Base-by-base conservation (phyloP, 2,113 vertebrate genomes). In the Apteryx owenii region DNA sequence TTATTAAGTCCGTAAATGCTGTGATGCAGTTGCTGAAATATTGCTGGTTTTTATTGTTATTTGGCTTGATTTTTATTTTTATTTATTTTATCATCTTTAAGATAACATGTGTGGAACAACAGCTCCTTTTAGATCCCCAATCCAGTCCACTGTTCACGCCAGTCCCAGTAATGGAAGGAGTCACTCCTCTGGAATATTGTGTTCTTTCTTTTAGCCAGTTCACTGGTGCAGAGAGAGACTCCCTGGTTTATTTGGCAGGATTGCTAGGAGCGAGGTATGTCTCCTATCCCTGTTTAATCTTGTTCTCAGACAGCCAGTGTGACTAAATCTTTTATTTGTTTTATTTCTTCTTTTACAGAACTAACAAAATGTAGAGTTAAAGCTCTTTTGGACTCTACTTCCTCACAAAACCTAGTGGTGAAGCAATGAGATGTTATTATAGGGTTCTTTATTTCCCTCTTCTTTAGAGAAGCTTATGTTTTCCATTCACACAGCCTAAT, bases 131-230 rank as follows among this genome's bases (percentile, higher is more conserved):
- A 93, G 98, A 98, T 38, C 97, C 99, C 28, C 96, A 81, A 11
- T 98, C 98, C 71, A 99, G 99, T 97, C 98, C 99, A 36, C 97
- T 99, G 84, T 99, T 99, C 98, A 99, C 98, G 8, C 99, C 99
- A 29, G 97, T 99, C n/a, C 92, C 98, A 26, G 95, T 99, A 89
- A 98, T 98, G 98, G 98, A 99, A 77, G 99, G 98, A 94, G 82
- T 90, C 84, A 95, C 96, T 38, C 99, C 99, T 54, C 98, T 99
- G 85, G 97, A 96, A 66, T 96, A 95, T 38, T 99, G 99, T 70
- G 98, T 99, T 53, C 98, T 99, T 78, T 99, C 99, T 5, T 98
- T 99, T 94, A 99, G 99, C 90, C 99, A 99, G 95, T 99, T 99
- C 97, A 98, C 94, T 6, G 99, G 99, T 85, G 98, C 98, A 26